phyloP scores from a whole-genome alignment of 1,140 invertebrate genomes.

The Bombus breviceps region DNA sequence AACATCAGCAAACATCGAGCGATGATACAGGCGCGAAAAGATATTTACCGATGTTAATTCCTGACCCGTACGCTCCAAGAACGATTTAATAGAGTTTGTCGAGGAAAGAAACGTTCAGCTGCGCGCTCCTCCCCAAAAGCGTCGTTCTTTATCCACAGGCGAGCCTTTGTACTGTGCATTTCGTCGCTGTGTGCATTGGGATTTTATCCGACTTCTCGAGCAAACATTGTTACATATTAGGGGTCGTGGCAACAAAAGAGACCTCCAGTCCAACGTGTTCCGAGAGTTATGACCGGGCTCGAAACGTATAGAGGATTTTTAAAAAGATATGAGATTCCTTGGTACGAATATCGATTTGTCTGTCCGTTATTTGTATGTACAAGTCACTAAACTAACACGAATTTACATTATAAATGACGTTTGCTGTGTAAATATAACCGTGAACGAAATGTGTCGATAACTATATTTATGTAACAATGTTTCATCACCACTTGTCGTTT shows the following conservation, averaged over 20 bases:
- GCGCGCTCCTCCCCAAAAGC: conserved; percentile 26
- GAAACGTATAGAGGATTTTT: neutral
- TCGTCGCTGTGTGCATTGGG: conserved; percentile 61
- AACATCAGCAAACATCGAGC: conserved; percentile 39
- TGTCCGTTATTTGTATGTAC: no score
- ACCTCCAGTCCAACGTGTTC: neutral
- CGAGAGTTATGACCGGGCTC: neutral
- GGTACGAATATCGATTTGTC: neutral
- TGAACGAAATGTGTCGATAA: neutral
- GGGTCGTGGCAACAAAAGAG: conserved; percentile 29
- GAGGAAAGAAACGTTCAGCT: conserved; percentile 32
- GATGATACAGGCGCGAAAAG: conserved; percentile 27
- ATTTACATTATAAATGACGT: neutral
- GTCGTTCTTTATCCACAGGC: conserved; percentile 31
- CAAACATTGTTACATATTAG: conserved; percentile 58
- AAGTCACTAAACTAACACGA: neutral
- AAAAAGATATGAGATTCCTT: neutral
- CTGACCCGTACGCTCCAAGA: neutral
- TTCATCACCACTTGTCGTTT: no score
- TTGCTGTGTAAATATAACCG: neutral
- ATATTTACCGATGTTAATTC: conserved; percentile 57
- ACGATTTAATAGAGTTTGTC: conserved; percentile 47
- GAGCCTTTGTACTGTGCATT: conserved; percentile 53
- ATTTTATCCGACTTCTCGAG: conserved; percentile 60
- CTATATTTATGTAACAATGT: no score